Evolutionary conservation across 1,140 invertebrate genomes (phyloP).

Genomic region (Drosophila sturtevanti): DNA sequence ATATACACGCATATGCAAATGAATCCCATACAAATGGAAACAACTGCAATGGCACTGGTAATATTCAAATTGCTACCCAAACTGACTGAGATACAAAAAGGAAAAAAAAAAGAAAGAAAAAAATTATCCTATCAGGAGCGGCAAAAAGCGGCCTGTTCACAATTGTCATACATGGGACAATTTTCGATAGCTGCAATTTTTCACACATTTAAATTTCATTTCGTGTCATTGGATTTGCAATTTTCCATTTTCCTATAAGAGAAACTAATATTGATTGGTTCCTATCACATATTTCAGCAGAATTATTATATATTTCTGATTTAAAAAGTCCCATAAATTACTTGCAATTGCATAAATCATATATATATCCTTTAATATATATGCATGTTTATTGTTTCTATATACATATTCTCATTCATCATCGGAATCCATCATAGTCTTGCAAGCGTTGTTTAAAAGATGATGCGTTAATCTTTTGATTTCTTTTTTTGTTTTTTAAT

Average conservation of each 20-base stretch:
- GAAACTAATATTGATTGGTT: constrained; percentile 28
- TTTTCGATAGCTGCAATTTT: constrained; percentile 29
- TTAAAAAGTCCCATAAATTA: not conserved
- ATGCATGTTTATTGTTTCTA: not conserved
- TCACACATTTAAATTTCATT: constrained; percentile 45
- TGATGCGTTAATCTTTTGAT: not conserved
- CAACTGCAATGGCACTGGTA: constrained; percentile 6
- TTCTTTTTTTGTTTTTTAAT: constrained; percentile 48
- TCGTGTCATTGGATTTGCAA: constrained; percentile 21
- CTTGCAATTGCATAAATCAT: not conserved
- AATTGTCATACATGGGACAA: constrained; percentile 28
- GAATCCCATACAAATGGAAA: constrained; percentile 10
- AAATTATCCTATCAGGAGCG: constrained; percentile 5
- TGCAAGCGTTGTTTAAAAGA: constrained; percentile 3
- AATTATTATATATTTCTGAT: not conserved
- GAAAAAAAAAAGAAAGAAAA: too few species aligned
- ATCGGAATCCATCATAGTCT: constrained; percentile 29
- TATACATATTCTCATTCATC: constrained; percentile 11
- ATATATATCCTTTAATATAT: too few species aligned
- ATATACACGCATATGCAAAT: constrained; percentile 44
- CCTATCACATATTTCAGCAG: not conserved
- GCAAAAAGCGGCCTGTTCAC: constrained; percentile 20
- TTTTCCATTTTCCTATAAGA: constrained; percentile 16
- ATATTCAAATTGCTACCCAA: not conserved
- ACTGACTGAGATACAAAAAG: too few species aligned